Base-by-base conservation (phyloP, 2,888 invertebrate genomes). In the Reticulitermes lucifugus region DNA sequence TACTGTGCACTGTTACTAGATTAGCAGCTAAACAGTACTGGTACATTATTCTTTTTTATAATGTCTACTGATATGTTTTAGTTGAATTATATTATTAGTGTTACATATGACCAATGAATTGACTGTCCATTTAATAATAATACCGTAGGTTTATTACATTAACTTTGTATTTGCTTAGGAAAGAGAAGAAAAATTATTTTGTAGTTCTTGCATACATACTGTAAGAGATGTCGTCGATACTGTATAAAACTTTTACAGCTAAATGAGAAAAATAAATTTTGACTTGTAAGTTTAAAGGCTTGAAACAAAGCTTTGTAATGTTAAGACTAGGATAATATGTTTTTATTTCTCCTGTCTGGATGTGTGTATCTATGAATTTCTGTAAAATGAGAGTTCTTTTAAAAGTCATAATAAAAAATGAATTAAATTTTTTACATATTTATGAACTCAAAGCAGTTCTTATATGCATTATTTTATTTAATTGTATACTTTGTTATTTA, bases 341-440 rank as follows among this genome's bases (percentile, higher is more conserved):
- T 75, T 35, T 75, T 75, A 75, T 75, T 75, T 77, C 46, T 46
- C 43, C 41, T 77, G 77, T 77, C 77, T 12, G 29, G 41, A n/a
- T 77, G 77, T 77, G 77, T 77, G 77, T 77, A 77, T 77, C 77
- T 77, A 46, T 77, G 77, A 51, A 77, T 77, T 77, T 77, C 77
- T 77, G 46, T 77, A 77, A 2, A 22, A 77, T 43, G 46, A 77
- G 22, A 77, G 46, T 10, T 77, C 77, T 77, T 77, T 77, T 77
- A n/a, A 77, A n/a, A 43, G n/a, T n/a, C 6, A 77, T 75, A 75
- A 75, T 75, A 75, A 75, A 35, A 75, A 35, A 22, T 75, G 43
- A 77, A 77, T 21, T 46, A 18, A 43, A 77, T n/a, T 77, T 77
- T 77, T 77, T 77, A 77, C 35, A 29, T 41, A 73, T n/a, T 65